Percentiles rank a stretch among this genome's conserved stretches.
phyloP scores from a whole-genome alignment of 2,113 vertebrate genomes.

The Solea solea region DNA sequence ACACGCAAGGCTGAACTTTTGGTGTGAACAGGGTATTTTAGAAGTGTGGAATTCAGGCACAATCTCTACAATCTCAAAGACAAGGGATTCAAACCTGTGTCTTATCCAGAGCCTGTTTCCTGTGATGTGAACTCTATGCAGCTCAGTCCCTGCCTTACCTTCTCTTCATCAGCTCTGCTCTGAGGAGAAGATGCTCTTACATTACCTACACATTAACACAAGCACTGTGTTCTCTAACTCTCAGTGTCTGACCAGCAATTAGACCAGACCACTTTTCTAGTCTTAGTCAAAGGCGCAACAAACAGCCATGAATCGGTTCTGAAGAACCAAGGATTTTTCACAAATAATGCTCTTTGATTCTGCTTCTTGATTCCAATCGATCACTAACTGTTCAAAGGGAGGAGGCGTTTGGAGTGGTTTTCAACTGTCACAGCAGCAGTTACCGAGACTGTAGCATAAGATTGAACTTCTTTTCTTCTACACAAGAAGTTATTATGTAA shows the following conservation, averaged over 20 bases:
- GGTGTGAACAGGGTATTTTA: conserved; percentile 10
- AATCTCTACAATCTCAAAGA: background rate
- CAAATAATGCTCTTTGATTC: background rate
- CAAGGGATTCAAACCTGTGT: conserved; percentile 6
- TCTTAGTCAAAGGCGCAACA: background rate
- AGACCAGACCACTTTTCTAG: background rate
- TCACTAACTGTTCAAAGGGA: background rate
- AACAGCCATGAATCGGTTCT: no score
- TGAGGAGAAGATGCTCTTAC: conserved; percentile 8
- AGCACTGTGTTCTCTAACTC: no score
- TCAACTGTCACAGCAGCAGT: background rate
- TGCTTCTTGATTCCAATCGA: conserved; percentile 2
- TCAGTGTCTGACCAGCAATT: no score
- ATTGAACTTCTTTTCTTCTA: no score
- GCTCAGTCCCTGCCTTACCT: conserved; percentile 10
- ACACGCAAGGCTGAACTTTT: background rate
- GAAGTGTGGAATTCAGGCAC: conserved; percentile 12
- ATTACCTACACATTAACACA: background rate
- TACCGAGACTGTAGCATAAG: no score
- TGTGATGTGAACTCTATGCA: conserved; percentile 39
- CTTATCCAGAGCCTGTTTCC: background rate
- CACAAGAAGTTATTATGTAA: no score
- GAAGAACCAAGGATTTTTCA: background rate
- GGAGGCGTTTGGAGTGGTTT: background rate
- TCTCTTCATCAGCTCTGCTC: conserved; percentile 5